Base-by-base conservation (phyloP, 2,113 vertebrate species). In the Cricetomys ansorgei region DNA sequence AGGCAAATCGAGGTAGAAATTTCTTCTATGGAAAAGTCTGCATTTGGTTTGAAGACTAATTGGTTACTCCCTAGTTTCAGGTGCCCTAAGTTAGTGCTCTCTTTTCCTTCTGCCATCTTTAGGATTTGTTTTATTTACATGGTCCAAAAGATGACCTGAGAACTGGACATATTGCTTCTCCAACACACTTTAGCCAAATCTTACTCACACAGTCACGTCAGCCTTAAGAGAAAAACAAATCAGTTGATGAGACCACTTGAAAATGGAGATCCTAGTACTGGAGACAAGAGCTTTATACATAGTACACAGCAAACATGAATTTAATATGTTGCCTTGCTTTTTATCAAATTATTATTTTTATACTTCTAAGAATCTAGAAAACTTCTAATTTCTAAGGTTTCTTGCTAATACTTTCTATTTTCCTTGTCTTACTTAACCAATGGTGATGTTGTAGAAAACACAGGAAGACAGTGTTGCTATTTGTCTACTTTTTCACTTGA, bases 401-500 rank as follows among this genome's bases (percentile, higher is more conserved):
- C 72, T 76, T 83, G 25, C 21, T 2, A 69, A 3, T 25, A 86
- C 21, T 53, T 65, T 85, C 3, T 21, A 62, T n/a, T 79, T 94
- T 43, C 23, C 3, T 1, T 84, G 34, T 75, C 34, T 27, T 72
- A 27, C 53, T 50, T 64, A 81, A n/a, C 34, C 34, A 90, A 11
- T 73, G 45, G n/a, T n/a, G 16, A 65, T 12, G 16, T 73, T 55
- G 4, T 62, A 16, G n/a, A 88, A 91, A 75, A 25, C 21, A 76
- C 85, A 95, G 16, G 50, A 91, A 81, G 19, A 2, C 3, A 79
- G 80, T 96, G 67, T 67, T 59, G 62, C 2, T 75, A 23, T 88
- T 95, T 94, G 13, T 11, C 59, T 3, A 86, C 55, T 77, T 92
- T 72, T n/a, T 89, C 3, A 97, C 37, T 72, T 70, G 6, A 67